Percentiles rank a stretch among this genome's conserved stretches.
Conservation (phyloP, 2,888 invertebrate species). For the Anarsia innoxiella region DNA sequence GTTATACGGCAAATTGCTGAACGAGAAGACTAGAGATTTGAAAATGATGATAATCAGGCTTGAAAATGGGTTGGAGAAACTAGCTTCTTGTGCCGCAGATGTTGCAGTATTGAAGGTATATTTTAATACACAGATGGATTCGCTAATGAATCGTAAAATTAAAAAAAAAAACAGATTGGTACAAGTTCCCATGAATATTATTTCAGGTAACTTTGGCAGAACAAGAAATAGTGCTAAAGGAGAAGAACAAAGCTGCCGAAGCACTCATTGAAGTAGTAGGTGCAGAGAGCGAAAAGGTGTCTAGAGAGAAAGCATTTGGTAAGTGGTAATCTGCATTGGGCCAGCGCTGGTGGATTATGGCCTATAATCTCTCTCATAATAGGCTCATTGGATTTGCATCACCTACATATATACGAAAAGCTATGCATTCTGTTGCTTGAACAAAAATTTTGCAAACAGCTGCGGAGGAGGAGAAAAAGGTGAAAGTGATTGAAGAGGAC, state of each 20-base stretch:
- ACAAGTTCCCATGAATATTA: no score
- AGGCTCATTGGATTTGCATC: no score
- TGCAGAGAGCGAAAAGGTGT: slow-evolving; percentile 93
- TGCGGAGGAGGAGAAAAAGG: slow-evolving; percentile 91
- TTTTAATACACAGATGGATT: no score
- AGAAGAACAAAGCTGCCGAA: slow-evolving; percentile 93
- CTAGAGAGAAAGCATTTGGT: slow-evolving; percentile 88
- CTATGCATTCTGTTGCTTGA: no score
- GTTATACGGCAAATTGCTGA: slow-evolving; percentile 83
- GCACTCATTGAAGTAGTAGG: slow-evolving; percentile 90
- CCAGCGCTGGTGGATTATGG: no score
- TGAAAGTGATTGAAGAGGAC: slow-evolving; percentile 90
- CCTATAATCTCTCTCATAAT: no score
- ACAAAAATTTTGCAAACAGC: no score
- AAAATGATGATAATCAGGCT: slow-evolving; percentile 85
- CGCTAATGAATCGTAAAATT: no score
- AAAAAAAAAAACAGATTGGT: no score
- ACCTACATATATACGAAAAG: no score
- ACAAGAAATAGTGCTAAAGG: slow-evolving; percentile 88
- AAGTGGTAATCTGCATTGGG: no score
- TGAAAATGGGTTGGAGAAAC: slow-evolving; percentile 91
- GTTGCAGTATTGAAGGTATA: slow-evolving; percentile 87
- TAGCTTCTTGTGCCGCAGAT: slow-evolving; percentile 90
- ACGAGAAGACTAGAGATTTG: slow-evolving; percentile 80
- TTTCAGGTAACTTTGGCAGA: slow-evolving; percentile 71